Conservation (phyloP, 2,888 invertebrate species). For the Drosophila neoperkinsi region DNA sequence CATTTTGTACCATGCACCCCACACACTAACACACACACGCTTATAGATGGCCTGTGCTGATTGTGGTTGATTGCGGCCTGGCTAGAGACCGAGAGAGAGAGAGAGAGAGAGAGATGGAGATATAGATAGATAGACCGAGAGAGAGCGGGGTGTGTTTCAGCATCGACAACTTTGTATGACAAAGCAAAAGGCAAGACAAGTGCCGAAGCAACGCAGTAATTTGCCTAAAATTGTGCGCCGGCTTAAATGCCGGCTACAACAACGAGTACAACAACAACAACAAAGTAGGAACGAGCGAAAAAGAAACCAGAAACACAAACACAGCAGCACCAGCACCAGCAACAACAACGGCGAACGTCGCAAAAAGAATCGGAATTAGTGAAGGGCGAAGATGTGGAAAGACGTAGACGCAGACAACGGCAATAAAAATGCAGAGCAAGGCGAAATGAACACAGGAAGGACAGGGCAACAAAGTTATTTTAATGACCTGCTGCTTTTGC, state of each 20-base stretch:
- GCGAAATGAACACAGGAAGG: constrained; percentile 65
- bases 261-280: constrained; percentile 24
- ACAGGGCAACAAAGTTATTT: constrained; percentile 77
- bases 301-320: constrained; percentile 32
- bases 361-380: constrained; percentile 43
- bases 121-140: background rate
- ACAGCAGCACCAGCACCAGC: constrained; percentile 20
- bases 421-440: constrained; percentile 70
- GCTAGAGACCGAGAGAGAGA: background rate
- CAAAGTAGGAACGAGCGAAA: constrained; percentile 19
- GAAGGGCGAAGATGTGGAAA: constrained; percentile 54
- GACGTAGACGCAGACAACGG: constrained; percentile 49
- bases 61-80: constrained; percentile 45
- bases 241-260: constrained; percentile 63
- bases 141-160: constrained; percentile 12
- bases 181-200: constrained; percentile 60
- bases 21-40: constrained; percentile 16
- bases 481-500: constrained; percentile 71
- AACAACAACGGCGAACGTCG: constrained; percentile 9
- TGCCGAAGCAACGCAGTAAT: constrained; percentile 56
- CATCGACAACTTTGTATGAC: constrained; percentile 57
- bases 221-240: constrained; percentile 65
- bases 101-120: background rate
- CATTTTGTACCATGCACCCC: constrained; percentile 63
- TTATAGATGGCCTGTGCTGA: constrained; percentile 29